phyloP scores from a whole-genome alignment of 1,140 invertebrate genomes.

The Holcopasites calliopsidis region DNA sequence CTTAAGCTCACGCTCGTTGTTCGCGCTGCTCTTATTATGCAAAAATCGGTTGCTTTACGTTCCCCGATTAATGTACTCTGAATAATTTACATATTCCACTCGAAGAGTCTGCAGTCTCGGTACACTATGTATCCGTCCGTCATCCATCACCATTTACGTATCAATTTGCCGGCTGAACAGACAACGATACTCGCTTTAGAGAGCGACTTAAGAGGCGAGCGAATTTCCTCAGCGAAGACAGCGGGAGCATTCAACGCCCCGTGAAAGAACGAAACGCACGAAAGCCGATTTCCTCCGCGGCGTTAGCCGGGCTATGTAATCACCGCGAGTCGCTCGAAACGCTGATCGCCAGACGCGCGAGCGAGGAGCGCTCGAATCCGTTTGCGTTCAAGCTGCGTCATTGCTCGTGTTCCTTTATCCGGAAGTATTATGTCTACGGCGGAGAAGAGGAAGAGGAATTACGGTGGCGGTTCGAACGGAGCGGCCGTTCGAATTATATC shows the following conservation, averaged over 20 bases:
- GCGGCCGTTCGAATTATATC: constrained; percentile 40
- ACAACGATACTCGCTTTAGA: neutral
- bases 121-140: neutral
- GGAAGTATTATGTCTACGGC: constrained; percentile 3
- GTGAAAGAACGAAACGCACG: neutral
- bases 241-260: neutral
- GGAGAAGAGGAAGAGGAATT: neutral
- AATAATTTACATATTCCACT: too few species aligned
- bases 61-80: too few species aligned
- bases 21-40: too few species aligned
- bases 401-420: constrained; percentile 26
- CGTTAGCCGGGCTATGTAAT: neutral
- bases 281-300: neutral
- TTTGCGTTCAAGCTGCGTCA: too few species aligned
- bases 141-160: neutral
- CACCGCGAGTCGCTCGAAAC: neutral
- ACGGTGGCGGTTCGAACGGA: neutral
- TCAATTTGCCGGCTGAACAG: neutral
- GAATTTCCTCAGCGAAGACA: too few species aligned
- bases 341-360: neutral
- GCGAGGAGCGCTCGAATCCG: neutral
- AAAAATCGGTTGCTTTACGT: too few species aligned
- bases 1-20: neutral
- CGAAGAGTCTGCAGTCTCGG: too few species aligned
- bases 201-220: neutral